A percentile compares a stretch with the other conserved stretches of the same genome.
Conservation (phyloP, 2,888 invertebrate species). For the Sepioteuthis lessoniana region DNA sequence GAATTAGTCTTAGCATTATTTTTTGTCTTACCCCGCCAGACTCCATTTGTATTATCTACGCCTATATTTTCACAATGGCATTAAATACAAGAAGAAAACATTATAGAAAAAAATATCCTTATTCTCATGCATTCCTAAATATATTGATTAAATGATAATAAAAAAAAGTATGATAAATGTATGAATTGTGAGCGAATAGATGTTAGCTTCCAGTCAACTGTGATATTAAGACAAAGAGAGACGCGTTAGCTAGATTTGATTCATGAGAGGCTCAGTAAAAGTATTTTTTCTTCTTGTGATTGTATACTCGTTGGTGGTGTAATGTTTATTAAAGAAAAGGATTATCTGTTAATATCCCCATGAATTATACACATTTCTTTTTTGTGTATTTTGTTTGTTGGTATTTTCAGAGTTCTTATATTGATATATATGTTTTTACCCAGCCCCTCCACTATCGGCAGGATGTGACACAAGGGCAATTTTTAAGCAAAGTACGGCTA, state of each 20-base stretch:
- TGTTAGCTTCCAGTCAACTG: neutral
- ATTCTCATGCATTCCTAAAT: neutral
- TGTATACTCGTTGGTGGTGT: neutral
- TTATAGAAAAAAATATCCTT: neutral
- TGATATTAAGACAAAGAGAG: no score
- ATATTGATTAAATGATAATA: neutral
- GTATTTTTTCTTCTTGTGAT: neutral
- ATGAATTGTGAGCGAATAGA: neutral
- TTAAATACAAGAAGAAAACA: neutral
- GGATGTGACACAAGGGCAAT: no score
- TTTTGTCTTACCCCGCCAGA: neutral
- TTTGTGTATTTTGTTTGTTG: no score
- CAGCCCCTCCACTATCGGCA: no score
- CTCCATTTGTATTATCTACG: neutral
- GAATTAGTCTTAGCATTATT: no score
- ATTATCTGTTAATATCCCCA: no score
- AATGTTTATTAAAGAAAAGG: neutral
- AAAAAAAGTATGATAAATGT: neutral
- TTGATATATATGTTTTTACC: no score
- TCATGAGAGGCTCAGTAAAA: neutral
- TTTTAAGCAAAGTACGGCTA: no score
- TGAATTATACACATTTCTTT: no score
- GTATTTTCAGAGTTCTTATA: no score
- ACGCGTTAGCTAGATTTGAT: neutral
- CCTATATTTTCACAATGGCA: neutral